Base-by-base conservation (phyloP, 2,888 invertebrate species). In the Alloscopus bannaensis region DNA sequence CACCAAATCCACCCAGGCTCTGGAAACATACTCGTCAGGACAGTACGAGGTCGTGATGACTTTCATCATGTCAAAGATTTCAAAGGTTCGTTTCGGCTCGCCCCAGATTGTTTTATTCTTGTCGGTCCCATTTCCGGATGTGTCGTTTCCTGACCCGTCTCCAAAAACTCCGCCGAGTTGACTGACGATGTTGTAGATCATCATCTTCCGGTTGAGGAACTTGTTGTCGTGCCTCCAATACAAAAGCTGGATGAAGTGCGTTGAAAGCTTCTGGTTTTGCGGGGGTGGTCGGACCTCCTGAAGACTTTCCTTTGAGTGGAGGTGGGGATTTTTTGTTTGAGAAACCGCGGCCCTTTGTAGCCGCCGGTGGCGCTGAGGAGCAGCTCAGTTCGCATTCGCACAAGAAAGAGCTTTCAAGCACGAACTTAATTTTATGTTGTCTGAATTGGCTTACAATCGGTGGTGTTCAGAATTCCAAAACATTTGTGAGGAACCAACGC, bases 171-270 rank as follows among this genome's bases (percentile, higher is more conserved):
- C 52, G 24, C 55, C 52, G 11, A 81, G 20, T 22, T 83, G 82
- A 31, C 69, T 81, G n/a, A 83, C 71, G 31, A 83, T 73, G 31
- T 83, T 83, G 40, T 75, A 81, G 3, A 83, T 66, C 29, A 83
- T 66, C 73, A 84, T 72, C 55, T 84, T 83, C 22, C 84, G 57
- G 60, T 84, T 83, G 0, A 83, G 59, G 28, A 59, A 84, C 28
- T 78, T 68, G 47, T 82, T 84, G 36, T 84, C 84, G 42, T 82
- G 82, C 24, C 68, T 78, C 36, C 76, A 59, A 52, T 83, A 82
- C 22, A 81, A 80, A 1, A n/a, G 50, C 36, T 0, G 83, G 81
- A 36, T 84, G 78, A 1, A 69, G 62, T 52, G 62, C 26, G n/a
- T n/a, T n/a, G n/a, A n/a, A n/a, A 78, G 76, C 31, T 6, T 70